These are phyloP conservation scores for Aplocera efformata DNA, from an alignment of 2,888 invertebrate species.

Conservation along the genomic window DNA sequence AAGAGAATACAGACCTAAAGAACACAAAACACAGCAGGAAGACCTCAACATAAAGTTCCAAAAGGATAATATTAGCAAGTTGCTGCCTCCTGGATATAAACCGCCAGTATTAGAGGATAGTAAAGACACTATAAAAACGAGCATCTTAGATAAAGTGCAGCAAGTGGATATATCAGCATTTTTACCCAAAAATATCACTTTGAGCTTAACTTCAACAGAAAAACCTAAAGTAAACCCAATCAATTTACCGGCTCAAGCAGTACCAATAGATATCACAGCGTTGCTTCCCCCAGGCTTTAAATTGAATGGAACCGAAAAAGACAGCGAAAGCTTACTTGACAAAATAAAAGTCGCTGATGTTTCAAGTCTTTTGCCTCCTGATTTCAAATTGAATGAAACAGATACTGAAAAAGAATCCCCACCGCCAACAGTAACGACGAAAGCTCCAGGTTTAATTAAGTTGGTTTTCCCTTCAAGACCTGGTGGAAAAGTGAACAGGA, in stretches of 20 bases:
- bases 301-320: conserved; percentile 47
- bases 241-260: conserved; percentile 44
- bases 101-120: conserved; percentile 50
- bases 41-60: conserved; percentile 70
- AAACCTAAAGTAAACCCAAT: conserved; percentile 41
- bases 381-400: conserved; percentile 69
- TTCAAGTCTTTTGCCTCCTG: conserved; percentile 83
- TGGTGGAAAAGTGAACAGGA: conserved; percentile 81
- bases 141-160: conserved; percentile 50
- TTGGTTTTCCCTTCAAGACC: conserved; percentile 90
- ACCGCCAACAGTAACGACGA: conserved; percentile 51
- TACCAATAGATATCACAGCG: conserved; percentile 77
- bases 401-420: conserved; percentile 33
- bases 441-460: conserved; percentile 79
- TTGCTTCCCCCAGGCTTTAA: conserved; percentile 83
- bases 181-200: conserved; percentile 83
- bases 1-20: conserved; percentile 76
- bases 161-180: conserved; percentile 77
- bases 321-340: conserved; percentile 35
- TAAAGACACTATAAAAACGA: conserved; percentile 50
- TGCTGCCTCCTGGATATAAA: conserved; percentile 86
- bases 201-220: conserved; percentile 48
- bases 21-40: conserved; percentile 58
- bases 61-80: conserved; percentile 79
- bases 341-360: conserved; percentile 72